Percentiles rank a stretch among this genome's conserved stretches.
phyloP scores from a whole-genome alignment of 2,113 vertebrate genomes.

The Epinephelus lanceolatus region DNA sequence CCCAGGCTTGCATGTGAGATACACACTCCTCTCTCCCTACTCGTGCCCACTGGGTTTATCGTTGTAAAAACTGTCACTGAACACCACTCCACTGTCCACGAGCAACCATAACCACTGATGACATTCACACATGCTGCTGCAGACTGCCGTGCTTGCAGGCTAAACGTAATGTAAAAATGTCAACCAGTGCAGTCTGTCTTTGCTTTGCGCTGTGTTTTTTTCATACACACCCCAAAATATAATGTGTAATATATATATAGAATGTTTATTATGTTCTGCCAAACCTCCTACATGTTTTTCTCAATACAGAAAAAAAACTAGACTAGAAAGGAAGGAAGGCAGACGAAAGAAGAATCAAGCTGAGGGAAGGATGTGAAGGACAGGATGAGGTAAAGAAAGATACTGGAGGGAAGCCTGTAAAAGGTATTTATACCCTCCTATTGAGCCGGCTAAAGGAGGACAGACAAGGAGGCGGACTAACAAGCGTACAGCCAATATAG shows the following conservation, averaged over 20 bases:
- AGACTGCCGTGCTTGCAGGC: neutral
- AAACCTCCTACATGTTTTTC: conserved; percentile 17
- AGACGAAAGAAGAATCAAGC: conserved; percentile 71
- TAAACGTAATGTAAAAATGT: neutral
- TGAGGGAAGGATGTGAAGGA: conserved; percentile 73
- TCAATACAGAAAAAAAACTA: conserved; percentile 33
- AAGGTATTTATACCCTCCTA: conserved; percentile 74
- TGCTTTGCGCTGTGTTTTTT: neutral
- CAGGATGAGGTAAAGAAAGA: conserved; percentile 75
- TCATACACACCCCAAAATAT: neutral
- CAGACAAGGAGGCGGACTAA: conserved; percentile 56
- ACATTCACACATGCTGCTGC: conserved; percentile 49
- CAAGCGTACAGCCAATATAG: conserved; percentile 37
- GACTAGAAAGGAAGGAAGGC: conserved; percentile 73
- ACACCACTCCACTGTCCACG: conserved; percentile 13
- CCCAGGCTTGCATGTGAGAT: conserved; percentile 35
- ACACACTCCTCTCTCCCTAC: conserved; percentile 15
- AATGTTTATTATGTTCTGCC: conserved; percentile 66
- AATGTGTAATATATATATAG: conserved; percentile 28
- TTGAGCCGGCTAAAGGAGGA: conserved; percentile 38
- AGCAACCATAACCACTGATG: conserved; percentile 39
- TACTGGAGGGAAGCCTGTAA: conserved; percentile 63
- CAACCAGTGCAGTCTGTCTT: neutral
- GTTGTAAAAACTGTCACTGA: conserved; percentile 40
- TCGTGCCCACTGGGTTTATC: conserved; percentile 33